These are phyloP conservation scores for Pachyseris speciosa DNA, from an alignment of 64 coral and sea anemone species.

Conservation along the genomic window DNA sequence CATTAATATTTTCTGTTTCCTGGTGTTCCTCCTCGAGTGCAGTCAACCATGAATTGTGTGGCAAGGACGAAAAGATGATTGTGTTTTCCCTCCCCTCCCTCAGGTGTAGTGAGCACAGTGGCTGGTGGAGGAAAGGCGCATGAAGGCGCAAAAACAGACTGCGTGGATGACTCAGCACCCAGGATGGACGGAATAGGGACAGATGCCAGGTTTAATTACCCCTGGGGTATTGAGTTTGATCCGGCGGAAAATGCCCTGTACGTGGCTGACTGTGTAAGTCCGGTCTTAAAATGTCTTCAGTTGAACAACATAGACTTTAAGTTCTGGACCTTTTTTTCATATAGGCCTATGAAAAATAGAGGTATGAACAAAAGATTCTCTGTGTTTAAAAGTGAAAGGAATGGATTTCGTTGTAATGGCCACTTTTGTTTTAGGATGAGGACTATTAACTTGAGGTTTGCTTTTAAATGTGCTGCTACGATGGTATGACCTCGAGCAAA, in stretches of 20 bases:
- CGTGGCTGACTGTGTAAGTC: constrained; percentile 69
- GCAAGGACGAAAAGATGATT: too few relatives aligned
- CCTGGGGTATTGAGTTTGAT: constrained; percentile 64
- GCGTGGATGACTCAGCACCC: background rate
- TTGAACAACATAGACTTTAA: background rate
- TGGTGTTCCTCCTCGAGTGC: too few relatives aligned
- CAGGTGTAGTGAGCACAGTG: constrained; percentile 38
- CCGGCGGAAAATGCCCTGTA: constrained; percentile 36
- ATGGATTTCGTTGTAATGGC: too few relatives aligned
- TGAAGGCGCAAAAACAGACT: constrained; percentile 48
- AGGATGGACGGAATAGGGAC: constrained; percentile 38
- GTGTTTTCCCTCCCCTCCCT: background rate
- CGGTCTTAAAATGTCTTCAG: background rate
- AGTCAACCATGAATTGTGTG: too few relatives aligned
- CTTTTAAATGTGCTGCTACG: too few relatives aligned
- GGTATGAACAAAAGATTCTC: too few relatives aligned
- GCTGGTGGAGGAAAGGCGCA: constrained; percentile 58
- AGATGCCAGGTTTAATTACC: constrained; percentile 63
- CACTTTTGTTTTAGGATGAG: too few relatives aligned
- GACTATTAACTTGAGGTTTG: too few relatives aligned
- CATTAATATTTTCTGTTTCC: too few relatives aligned
- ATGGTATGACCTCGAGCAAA: too few relatives aligned
- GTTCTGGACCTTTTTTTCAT: background rate
- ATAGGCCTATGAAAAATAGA: too few relatives aligned
- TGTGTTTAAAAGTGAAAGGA: too few relatives aligned